These are phyloP conservation scores for Dorcus parallelipipedus DNA, from an alignment of 2,888 invertebrate species.

Conservation along the genomic window DNA sequence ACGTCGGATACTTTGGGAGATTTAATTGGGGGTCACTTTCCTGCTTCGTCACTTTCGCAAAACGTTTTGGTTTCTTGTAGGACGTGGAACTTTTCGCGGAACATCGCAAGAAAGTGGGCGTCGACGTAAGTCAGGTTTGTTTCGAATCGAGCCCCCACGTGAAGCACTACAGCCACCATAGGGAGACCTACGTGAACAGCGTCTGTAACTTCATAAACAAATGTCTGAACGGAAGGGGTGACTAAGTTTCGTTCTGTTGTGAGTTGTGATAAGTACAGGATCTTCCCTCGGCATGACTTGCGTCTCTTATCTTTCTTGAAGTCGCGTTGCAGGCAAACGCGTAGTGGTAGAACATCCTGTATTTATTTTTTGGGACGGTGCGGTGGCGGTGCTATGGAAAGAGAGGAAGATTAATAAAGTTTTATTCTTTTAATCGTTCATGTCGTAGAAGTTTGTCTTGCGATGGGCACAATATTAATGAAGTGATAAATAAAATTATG, in stretches of 20 bases:
- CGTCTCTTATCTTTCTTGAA: no score
- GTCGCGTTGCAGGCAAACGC: no score
- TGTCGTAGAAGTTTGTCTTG: no score
- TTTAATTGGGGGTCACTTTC: background rate
- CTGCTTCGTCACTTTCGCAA: background rate
- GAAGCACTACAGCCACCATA: constrained; percentile 64
- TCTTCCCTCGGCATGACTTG: no score
- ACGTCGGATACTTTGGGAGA: background rate
- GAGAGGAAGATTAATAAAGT: no score
- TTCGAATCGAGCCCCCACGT: constrained; percentile 75
- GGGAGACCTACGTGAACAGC: constrained; percentile 58
- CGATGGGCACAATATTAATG: no score
- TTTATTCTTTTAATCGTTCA: no score
- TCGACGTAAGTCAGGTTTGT: constrained; percentile 58
- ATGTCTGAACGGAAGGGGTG: constrained; percentile 48
- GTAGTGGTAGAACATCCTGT: no score
- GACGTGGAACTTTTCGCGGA: constrained; percentile 67
- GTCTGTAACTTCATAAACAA: constrained; percentile 60
- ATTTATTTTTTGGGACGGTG: no score
- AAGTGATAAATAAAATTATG: no score
- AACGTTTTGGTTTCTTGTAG: constrained; percentile 35
- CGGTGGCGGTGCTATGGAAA: no score
- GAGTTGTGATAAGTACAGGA: background rate
- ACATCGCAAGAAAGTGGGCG: constrained; percentile 57
- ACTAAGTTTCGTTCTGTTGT: constrained; percentile 2